These are phyloP conservation scores for Epirrita christyi DNA, from an alignment of 2,888 invertebrate species.

Conservation along the genomic window DNA sequence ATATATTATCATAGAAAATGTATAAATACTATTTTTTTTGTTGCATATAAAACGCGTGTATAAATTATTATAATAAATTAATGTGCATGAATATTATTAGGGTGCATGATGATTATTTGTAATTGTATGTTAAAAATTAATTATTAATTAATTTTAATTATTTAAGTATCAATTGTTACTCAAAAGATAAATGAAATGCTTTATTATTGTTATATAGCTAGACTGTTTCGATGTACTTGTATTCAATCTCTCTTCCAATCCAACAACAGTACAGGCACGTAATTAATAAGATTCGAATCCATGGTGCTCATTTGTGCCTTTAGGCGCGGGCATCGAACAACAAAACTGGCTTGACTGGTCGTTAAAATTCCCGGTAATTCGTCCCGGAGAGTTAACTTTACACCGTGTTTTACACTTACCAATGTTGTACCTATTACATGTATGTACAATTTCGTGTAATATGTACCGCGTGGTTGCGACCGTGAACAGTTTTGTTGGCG, in stretches of 20 bases:
- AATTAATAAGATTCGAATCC: slow-evolving; percentile 31
- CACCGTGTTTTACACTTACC: slow-evolving; percentile 51
- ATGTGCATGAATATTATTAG: no score
- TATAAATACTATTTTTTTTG: no score
- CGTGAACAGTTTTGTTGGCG: slow-evolving; percentile 9
- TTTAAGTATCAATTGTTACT: no score
- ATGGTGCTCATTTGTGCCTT: slow-evolving; percentile 53
- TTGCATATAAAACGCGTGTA: no score
- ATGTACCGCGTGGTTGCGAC: not conserved
- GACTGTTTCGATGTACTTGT: no score
- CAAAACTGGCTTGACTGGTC: slow-evolving; percentile 66
- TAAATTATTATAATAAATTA: no score
- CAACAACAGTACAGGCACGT: slow-evolving; percentile 9
- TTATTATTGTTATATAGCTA: no score
- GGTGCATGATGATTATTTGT: no score
- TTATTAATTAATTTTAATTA: no score
- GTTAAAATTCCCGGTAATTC: slow-evolving; percentile 72
- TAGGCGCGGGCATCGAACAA: slow-evolving; percentile 54
- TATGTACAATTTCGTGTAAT: not conserved
- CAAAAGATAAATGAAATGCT: no score
- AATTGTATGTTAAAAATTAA: no score
- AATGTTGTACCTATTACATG: slow-evolving; percentile 36
- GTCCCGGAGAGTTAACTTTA: slow-evolving; percentile 52
- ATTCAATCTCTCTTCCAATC: slow-evolving; percentile 5
- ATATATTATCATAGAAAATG: no score